These are phyloP conservation scores for Lithobates pipiens DNA, from an alignment of 2,797 vertebrate species.

Conservation along the genomic window DNA sequence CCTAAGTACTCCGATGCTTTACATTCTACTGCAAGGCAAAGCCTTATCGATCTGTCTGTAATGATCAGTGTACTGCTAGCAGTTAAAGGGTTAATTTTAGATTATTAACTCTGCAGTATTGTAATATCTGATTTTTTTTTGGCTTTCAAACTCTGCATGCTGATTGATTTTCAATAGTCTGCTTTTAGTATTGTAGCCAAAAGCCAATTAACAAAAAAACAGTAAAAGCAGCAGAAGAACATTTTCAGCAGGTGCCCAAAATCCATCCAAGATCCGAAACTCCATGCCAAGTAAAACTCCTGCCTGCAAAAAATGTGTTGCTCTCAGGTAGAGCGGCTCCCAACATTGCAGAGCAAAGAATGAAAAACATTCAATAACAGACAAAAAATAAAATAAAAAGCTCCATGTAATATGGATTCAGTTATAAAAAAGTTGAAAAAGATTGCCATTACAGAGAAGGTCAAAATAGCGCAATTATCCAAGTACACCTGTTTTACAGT, in stretches of 20 bases:
- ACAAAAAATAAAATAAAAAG: not conserved
- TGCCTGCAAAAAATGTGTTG: constrained; percentile 1
- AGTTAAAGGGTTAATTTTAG: constrained; percentile 81
- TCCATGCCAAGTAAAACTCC: constrained; percentile 37
- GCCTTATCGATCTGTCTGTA: constrained; percentile 73
- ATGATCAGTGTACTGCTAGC: constrained; percentile 73
- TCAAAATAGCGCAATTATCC: constrained; percentile 15
- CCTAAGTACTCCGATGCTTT: constrained; percentile 14
- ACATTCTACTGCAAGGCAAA: constrained; percentile 32
- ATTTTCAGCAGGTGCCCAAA: constrained; percentile 59
- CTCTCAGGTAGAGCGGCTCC: not conserved
- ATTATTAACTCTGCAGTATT: constrained; percentile 79
- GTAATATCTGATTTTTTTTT: constrained; percentile 78
- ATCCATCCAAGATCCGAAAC: constrained; percentile 49
- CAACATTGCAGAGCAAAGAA: constrained; percentile 1
- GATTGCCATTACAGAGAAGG: not conserved
- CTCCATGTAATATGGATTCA: not conserved
- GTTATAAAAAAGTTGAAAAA: not conserved
- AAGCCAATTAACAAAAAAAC: constrained; percentile 68
- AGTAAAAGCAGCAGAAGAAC: constrained; percentile 55
- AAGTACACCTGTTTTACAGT: not conserved
- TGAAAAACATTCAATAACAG: not conserved
- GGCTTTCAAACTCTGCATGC: constrained; percentile 77
- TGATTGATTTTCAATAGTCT: constrained; percentile 79
- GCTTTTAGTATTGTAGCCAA: constrained; percentile 71